Percentiles rank a stretch among this genome's conserved stretches.
These are phyloP conservation scores for Koerneria pararmatus DNA, from an alignment of 2,888 invertebrate species.

Conservation along the genomic window DNA sequence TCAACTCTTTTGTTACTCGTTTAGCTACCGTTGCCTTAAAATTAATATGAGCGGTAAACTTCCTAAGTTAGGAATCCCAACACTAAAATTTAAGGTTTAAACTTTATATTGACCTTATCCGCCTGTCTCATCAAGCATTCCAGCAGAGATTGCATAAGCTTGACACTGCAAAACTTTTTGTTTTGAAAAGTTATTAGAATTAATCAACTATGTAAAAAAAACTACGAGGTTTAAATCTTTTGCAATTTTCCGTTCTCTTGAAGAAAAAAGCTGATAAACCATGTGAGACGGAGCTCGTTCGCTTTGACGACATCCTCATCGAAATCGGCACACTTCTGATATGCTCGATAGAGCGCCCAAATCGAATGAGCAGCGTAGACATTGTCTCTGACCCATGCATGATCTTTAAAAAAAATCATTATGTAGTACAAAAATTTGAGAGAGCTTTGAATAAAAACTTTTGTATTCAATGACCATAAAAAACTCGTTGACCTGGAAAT, in stretches of 20 bases:
- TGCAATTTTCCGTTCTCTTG: background rate
- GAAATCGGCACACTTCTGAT: conserved; percentile 95
- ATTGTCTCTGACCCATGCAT: conserved; percentile 98
- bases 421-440: conserved; percentile 9
- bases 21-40: no score
- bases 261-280: conserved; percentile 33
- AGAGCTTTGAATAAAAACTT: background rate
- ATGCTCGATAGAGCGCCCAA: conserved; percentile 96
- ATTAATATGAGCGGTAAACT: no score
- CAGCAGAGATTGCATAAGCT: conserved; percentile 74
- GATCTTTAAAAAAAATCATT: conserved; percentile 63
- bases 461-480: background rate
- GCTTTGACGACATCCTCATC: conserved; percentile 97
- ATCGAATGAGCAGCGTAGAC: conserved; percentile 92
- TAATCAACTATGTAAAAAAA: conserved; percentile 3
- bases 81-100: no score
- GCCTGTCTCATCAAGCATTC: conserved; percentile 98
- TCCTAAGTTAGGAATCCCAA: no score
- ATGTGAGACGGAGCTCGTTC: conserved; percentile 81
- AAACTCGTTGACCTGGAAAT: conserved; percentile 41
- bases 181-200: background rate
- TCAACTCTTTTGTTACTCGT: no score
- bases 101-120: no score
- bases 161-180: conserved; percentile 68
- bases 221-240: background rate